Conservation (phyloP, 1,140 invertebrate genomes). For the Lepidurus apus region DNA sequence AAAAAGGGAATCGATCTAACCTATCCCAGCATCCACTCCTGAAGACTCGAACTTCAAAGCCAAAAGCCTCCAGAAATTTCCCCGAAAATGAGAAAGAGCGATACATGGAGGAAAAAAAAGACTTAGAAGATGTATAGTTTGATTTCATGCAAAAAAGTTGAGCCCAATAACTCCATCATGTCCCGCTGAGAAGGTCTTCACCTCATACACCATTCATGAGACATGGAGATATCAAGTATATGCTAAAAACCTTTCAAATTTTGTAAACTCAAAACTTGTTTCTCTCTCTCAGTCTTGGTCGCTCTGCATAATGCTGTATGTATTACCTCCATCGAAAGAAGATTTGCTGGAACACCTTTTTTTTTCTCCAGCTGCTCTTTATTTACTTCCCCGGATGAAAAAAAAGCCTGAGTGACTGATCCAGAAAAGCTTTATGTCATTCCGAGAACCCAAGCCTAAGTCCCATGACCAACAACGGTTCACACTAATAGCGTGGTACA, state of each 20-base stretch:
- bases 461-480: neutral
- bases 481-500: slow-evolving; percentile 14
- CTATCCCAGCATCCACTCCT: too few species aligned
- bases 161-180: neutral
- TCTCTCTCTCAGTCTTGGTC: too few species aligned
- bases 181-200: slow-evolving; percentile 15
- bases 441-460: neutral
- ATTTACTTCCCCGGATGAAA: neutral
- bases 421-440: slow-evolving; percentile 9
- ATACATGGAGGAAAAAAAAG: too few species aligned
- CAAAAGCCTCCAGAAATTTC: neutral
- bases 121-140: too few species aligned
- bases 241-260: slow-evolving; percentile 10
- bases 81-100: neutral
- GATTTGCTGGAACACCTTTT: neutral
- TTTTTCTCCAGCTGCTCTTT: neutral
- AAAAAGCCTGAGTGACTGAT: neutral
- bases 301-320: too few species aligned
- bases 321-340: neutral
- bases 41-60: neutral
- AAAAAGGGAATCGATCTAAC: too few species aligned
- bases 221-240: neutral
- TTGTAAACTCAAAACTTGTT: neutral
- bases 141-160: neutral
- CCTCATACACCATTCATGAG: slow-evolving; percentile 18